These are phyloP conservation scores for Trilocha varians DNA, from an alignment of 2,888 invertebrate genomes.

Conservation along the genomic window DNA sequence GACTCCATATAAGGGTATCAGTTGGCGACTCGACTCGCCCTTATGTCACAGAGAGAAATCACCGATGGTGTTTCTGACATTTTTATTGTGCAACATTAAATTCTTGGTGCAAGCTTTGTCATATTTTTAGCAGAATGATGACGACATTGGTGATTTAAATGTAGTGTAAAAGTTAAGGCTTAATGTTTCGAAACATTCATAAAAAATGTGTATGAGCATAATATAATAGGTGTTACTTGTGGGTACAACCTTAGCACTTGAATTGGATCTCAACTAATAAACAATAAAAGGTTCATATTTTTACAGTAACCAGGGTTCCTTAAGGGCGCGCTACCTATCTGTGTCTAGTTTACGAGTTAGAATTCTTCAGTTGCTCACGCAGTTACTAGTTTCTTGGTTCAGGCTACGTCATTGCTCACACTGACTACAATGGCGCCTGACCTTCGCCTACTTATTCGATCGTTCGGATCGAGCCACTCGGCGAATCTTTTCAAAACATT, in stretches of 20 bases:
- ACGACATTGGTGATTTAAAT: neutral
- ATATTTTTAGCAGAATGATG: neutral
- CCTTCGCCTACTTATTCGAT: slow-evolving; percentile 68
- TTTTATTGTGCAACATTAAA: neutral
- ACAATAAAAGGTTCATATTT: no score
- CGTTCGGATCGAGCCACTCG: slow-evolving; percentile 55
- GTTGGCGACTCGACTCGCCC: slow-evolving; percentile 1
- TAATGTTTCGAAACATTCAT: no score
- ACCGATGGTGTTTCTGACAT: slow-evolving; percentile 1
- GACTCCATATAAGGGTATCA: neutral
- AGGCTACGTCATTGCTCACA: slow-evolving; percentile 49
- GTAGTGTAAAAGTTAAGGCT: no score
- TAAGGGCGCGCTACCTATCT: no score
- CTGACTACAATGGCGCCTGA: slow-evolving; percentile 58
- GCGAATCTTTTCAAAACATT: slow-evolving; percentile 57
- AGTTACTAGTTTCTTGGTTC: slow-evolving; percentile 21
- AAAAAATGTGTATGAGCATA: no score
- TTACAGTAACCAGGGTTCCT: no score
- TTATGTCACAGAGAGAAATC: slow-evolving; percentile 6
- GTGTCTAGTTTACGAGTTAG: slow-evolving; percentile 5
- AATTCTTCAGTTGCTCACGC: no score
- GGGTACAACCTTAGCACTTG: no score
- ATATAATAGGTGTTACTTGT: no score
- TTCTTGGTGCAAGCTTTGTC: neutral
- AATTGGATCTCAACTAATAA: no score